Evolutionary conservation across 2,888 invertebrate species (phyloP).

Genomic region (Helleia helle): DNA sequence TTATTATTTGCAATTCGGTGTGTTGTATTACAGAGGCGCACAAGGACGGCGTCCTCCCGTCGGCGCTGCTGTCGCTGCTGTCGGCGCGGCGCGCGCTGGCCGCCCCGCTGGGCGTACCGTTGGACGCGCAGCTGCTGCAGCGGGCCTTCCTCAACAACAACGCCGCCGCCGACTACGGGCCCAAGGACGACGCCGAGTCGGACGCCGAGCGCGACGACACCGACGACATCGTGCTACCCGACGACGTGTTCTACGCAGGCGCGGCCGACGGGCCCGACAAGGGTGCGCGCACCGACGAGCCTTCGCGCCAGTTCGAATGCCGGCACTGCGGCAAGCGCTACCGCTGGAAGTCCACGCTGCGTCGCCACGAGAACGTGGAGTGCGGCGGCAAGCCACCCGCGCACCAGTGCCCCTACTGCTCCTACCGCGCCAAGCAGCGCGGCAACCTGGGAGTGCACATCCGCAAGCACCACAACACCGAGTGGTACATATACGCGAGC

Average conservation of each 20-base stretch:
- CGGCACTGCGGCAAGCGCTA: slow-evolving; percentile 89
- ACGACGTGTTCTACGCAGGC: slow-evolving; percentile 40
- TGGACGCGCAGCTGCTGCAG: slow-evolving; percentile 41
- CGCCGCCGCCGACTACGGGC: slow-evolving; percentile 28
- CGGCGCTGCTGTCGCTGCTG: slow-evolving; percentile 64
- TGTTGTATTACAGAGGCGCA: slow-evolving; percentile 60
- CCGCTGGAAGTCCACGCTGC: slow-evolving; percentile 89
- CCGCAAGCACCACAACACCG: slow-evolving; percentile 80
- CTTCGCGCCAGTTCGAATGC: slow-evolving; percentile 80
- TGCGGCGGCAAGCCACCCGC: slow-evolving; percentile 88
- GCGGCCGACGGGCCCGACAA: slow-evolving; percentile 34
- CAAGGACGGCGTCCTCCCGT: slow-evolving; percentile 53
- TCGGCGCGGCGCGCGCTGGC: slow-evolving; percentile 41
- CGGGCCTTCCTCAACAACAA: slow-evolving; percentile 55
- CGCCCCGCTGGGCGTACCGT: slow-evolving; percentile 15
- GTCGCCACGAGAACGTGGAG: slow-evolving; percentile 87
- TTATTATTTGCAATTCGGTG: slow-evolving; percentile 62
- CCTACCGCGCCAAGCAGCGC: slow-evolving; percentile 85
- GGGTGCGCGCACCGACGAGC: slow-evolving; percentile 57
- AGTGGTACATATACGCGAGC: slow-evolving; percentile 69
- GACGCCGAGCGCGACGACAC: slow-evolving; percentile 66
- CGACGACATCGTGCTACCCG: slow-evolving; percentile 66
- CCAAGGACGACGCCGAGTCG: slow-evolving; percentile 65
- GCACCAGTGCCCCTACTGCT: slow-evolving; percentile 86
- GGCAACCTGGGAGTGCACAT: slow-evolving; percentile 88